These are phyloP conservation scores for Archilochus colubris DNA, from an alignment of 2,113 vertebrate species.

Conservation along the genomic window DNA sequence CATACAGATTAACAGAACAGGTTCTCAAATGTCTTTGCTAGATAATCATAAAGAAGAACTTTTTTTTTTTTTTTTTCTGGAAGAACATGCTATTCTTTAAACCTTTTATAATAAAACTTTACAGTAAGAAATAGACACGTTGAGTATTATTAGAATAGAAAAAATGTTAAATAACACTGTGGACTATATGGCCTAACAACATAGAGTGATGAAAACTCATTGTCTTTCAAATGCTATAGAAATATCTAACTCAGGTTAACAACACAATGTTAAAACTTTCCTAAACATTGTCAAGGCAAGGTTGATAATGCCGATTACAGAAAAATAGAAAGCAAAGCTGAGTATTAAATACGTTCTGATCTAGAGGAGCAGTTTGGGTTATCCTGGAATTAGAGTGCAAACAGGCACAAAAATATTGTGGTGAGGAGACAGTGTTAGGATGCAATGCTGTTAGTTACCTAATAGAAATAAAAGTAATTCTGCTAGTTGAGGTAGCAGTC, in stretches of 20 bases:
- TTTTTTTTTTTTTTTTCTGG: background rate
- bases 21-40: background rate
- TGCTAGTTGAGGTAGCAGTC: background rate
- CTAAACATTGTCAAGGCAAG: constrained; percentile 14
- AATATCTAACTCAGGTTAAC: background rate
- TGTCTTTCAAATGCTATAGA: constrained; percentile 26
- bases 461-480: background rate
- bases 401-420: background rate
- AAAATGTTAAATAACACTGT: background rate
- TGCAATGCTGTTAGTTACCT: constrained; percentile 32
- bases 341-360: background rate
- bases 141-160: constrained; percentile 27
- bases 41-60: background rate
- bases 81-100: background rate
- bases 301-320: background rate
- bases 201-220: background rate
- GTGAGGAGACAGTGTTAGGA: background rate
- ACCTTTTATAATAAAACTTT: constrained; percentile 8
- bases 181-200: background rate
- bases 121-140: background rate
- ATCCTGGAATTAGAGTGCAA: background rate
- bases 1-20: background rate
- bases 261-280: background rate
- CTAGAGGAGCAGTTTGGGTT: background rate
- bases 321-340: background rate